Evolutionary conservation across 2,797 vertebrate species (phyloP), one percentile per base, ranked within the genome.

Genomic region (Novumbra hubbsi): DNA sequence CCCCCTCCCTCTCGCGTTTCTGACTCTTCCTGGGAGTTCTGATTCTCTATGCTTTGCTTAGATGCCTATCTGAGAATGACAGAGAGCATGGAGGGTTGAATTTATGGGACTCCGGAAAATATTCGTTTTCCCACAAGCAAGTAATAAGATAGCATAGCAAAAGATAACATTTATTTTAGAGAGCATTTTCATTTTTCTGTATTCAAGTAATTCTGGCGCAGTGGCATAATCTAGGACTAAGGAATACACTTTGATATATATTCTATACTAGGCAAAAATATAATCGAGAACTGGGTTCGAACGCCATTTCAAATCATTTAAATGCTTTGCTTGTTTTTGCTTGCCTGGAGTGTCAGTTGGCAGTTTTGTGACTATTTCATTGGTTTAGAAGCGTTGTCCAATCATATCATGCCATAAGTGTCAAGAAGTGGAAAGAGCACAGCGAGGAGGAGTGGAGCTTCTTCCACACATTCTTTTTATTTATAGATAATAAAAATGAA

Each of bases 401-500:
- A 55, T 14, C 0, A 60, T 3, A 24, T 24, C 3, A 24, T 27
- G 27, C 2, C 16, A 60, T 24, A 11, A 30, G 6, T 7, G 32
- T 45, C 41, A 60, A 30, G 1, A 41, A 41, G 5, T 55, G 7
- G 41, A 30, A 64, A 17, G 64, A 65, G 69, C 34, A 48, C 78
- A 63, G 52, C 41, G 14, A 77, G 28, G 5, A 17, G 16, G 64
- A 38, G 32, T 70, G 55, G 72, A 49, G 60, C 81, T 88, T 92
- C 88, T 90, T 93, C 88, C 93, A 94, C 92, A 94, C 91, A 93
- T 92, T 93, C 90, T 91, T 93, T 92, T 93, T 94, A 94, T 94
- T 94, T 94, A 93, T 92, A 94, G 94, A 93, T 94, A 90, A 94
- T 94, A 94, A 94, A 94, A 94, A 94, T 93, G 78, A 94, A 93